Evolutionary conservation across 2,888 invertebrate species (phyloP), one percentile per base, ranked within the genome.

Genomic region (Andrena marginata): DNA sequence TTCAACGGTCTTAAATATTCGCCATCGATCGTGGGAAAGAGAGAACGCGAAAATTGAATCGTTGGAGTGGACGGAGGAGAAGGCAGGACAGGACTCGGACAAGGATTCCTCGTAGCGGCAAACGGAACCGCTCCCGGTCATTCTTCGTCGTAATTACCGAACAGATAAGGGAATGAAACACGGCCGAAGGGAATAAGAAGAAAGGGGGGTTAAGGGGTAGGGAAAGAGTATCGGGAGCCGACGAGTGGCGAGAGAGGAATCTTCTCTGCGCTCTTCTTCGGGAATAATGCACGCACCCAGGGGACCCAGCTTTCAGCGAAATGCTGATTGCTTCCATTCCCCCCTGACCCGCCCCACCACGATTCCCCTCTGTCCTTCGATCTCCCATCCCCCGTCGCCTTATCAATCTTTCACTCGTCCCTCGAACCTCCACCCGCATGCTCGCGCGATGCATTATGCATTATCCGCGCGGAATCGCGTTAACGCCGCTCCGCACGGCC

Each of bases 311-410:
- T 92, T 89, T 90, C 89, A 91, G 89, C 82, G 85, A 92, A 93
- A 93, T 92, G 90, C 93, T 92, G 92, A 93, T 93, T 93, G 91
- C 92, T 90, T 84, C 82, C 59, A 77, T 68, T 71, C 70, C 70
- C 63, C 74, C 31, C 65, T 73, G 71, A 72, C 63, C 71, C 69
- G 75, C 64, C 77, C 77, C 59, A 33, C 83, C 68, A 69, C 85
- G 84, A 77, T 87, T 90, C 85, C 78, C 67, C 35, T 54, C 68
- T 67, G 64, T 75, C 62, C 69, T 79, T 69, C 75, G 54, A 68
- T 56, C 54, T 20, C 31, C 33, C 60, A n/a, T 1, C 31, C 13
- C 23, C 16, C 51, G 8, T 33, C 67, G 29, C 51, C 67, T 59
- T 75, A 89, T 89, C 86, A 87, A 87, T 86, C 87, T 82, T 83